Percentiles rank a stretch among this genome's conserved stretches.
These are phyloP conservation scores for Onthophagus taurus DNA, from an alignment of 1,140 invertebrate genomes.

Conservation along the genomic window DNA sequence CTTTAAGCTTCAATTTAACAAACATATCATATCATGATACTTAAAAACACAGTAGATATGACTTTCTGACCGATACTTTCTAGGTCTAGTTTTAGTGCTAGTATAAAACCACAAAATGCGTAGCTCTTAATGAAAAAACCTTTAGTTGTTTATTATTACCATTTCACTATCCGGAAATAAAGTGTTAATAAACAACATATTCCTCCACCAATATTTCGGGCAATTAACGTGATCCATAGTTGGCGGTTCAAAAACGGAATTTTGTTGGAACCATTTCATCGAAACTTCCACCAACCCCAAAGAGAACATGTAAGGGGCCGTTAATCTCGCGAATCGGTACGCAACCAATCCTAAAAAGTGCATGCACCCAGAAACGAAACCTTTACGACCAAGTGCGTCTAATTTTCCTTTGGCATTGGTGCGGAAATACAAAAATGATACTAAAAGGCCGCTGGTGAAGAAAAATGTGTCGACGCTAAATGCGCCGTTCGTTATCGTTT, in stretches of 20 bases:
- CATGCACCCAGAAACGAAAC: conserved; percentile 56
- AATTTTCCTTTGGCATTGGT: conserved; percentile 71
- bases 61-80: no score
- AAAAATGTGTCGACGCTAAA: conserved; percentile 91
- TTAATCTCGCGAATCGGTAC: conserved; percentile 70
- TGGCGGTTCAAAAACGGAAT: conserved; percentile 73
- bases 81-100: no score
- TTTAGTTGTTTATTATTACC: no score
- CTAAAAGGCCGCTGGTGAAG: conserved; percentile 72
- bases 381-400: conserved; percentile 58
- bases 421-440: conserved; percentile 75
- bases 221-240: conserved; percentile 72
- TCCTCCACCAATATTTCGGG: conserved; percentile 78
- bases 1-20: no score
- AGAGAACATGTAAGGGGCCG: conserved; percentile 74
- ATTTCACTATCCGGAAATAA: conserved; percentile 77
- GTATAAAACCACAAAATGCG: no score
- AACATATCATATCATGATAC: no score
- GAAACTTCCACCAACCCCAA: conserved; percentile 66
- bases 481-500: conserved; percentile 75
- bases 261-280: conserved; percentile 73
- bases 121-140: no score
- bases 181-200: conserved; percentile 75
- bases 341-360: conserved; percentile 71
- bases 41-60: no score